Evolutionary conservation across 2,797 vertebrate species (phyloP).

Genomic region (Emydoidea blandingii): DNA sequence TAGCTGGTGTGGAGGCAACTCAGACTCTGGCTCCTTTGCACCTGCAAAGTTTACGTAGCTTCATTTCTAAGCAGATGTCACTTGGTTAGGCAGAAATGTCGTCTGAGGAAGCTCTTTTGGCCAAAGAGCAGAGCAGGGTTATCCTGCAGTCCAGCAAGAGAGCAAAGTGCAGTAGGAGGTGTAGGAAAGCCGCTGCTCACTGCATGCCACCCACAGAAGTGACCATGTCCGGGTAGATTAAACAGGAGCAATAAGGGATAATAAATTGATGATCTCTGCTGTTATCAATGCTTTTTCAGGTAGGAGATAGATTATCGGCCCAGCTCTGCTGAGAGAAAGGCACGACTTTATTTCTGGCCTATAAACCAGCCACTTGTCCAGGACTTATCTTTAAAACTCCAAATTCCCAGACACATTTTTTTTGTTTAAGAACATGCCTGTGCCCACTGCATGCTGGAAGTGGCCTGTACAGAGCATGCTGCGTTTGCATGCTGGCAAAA

Average conservation of each 20-base stretch:
- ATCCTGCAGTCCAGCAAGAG: neutral
- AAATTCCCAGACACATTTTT: neutral
- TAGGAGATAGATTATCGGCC: neutral
- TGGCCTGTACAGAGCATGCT: neutral
- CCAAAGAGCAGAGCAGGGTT: neutral
- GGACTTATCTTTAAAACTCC: neutral
- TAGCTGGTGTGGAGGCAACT: neutral
- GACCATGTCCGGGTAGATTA: neutral
- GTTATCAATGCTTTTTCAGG: neutral
- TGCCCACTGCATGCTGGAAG: neutral
- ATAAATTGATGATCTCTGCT: neutral
- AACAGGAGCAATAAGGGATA: neutral
- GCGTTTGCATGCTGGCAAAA: neutral
- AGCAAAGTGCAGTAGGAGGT: neutral
- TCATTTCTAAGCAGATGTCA: neutral
- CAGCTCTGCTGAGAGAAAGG: neutral
- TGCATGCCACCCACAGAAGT: neutral
- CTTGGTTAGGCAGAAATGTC: neutral
- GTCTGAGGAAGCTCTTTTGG: neutral
- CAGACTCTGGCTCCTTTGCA: neutral
- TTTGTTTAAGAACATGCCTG: neutral
- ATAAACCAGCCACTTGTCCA: neutral
- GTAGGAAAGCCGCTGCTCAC: neutral
- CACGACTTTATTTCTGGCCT: neutral
- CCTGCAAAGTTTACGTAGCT: neutral